A percentile compares a stretch with the other conserved stretches of the same genome.
phyloP scores from a whole-genome alignment of 2,888 invertebrate species.

The Troides aeacus region DNA sequence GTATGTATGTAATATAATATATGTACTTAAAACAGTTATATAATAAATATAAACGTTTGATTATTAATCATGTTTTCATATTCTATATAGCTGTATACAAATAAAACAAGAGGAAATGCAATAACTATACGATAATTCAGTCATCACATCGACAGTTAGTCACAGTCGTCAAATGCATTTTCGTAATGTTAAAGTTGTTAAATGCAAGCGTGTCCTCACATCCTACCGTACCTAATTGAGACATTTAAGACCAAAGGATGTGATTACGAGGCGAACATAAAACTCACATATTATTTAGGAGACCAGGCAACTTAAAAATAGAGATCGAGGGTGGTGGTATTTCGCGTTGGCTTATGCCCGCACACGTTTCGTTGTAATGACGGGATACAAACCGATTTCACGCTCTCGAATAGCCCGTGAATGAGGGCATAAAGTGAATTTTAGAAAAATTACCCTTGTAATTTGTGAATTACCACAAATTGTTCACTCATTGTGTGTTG shows the following conservation, averaged over 20 bases:
- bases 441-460: constrained; percentile 33
- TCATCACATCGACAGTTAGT: constrained; percentile 49
- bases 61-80: too few relatives aligned
- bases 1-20: too few relatives aligned
- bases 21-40: too few relatives aligned
- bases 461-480: constrained; percentile 21
- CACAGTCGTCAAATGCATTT: constrained; percentile 49
- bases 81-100: too few relatives aligned
- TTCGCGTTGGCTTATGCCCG: constrained; percentile 42
- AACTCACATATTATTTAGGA: constrained; percentile 63
- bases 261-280: constrained; percentile 74
- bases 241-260: constrained; percentile 76
- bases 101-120: not conserved
- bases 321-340: constrained; percentile 41
- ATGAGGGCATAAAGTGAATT: constrained; percentile 46
- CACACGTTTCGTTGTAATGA: constrained; percentile 40
- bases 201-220: constrained; percentile 66
- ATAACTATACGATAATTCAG: constrained; percentile 43
- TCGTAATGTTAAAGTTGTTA: constrained; percentile 60
- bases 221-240: constrained; percentile 76
- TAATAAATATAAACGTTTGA: too few relatives aligned
- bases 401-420: constrained; percentile 32
- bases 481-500: too few relatives aligned
- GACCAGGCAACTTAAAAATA: constrained; percentile 65
- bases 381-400: constrained; percentile 35